phyloP scores from a whole-genome alignment of 2,113 vertebrate species.

The Macroglossus sobrinus region DNA sequence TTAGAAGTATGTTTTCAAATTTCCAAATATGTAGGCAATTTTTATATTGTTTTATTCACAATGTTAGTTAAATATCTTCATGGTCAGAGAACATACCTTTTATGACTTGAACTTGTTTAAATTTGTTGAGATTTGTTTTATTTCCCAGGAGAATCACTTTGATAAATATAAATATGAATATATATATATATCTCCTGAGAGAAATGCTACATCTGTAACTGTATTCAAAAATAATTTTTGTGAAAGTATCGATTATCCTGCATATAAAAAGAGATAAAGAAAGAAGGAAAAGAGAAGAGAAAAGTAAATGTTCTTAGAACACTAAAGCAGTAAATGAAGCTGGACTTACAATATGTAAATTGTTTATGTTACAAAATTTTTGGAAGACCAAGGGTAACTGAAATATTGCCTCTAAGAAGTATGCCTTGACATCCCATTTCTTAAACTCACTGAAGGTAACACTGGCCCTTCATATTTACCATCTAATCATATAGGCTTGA shows the following conservation, averaged over 20 bases:
- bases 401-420: neutral
- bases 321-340: neutral
- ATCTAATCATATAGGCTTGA: neutral
- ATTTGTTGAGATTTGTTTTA: neutral
- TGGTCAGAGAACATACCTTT: neutral
- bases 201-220: neutral
- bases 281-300: neutral
- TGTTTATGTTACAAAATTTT: neutral
- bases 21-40: neutral
- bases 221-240: neutral
- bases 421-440: neutral
- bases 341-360: neutral
- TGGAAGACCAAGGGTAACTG: neutral
- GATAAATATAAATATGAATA: neutral
- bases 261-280: neutral
- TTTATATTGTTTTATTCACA: neutral
- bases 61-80: neutral
- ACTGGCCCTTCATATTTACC: neutral
- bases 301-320: neutral
- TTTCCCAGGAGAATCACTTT: neutral
- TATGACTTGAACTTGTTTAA: neutral
- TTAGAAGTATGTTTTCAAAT: neutral
- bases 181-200: neutral
- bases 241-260: neutral
- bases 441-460: neutral